These are phyloP conservation scores for Pteronura brasiliensis DNA, from an alignment of 2,113 vertebrate species.

Conservation along the genomic window DNA sequence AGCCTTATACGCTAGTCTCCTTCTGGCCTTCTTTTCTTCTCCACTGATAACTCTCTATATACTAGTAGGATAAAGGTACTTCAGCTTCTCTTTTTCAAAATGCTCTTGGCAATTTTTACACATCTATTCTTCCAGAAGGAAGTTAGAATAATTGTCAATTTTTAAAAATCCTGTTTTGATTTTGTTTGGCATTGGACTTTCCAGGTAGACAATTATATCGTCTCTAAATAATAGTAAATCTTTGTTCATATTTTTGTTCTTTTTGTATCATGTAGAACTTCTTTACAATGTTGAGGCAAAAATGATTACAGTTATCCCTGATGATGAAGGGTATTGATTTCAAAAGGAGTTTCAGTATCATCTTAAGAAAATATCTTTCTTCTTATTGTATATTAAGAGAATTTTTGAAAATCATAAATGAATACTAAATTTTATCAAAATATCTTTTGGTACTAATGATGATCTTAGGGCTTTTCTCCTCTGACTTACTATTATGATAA, in stretches of 20 bases:
- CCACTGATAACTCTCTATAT: background rate
- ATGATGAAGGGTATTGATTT: background rate
- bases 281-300: background rate
- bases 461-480: background rate
- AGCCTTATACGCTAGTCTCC: background rate
- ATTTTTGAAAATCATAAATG: background rate
- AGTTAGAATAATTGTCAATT: background rate
- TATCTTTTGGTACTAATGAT: background rate
- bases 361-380: background rate
- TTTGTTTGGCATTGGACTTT: background rate
- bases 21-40: background rate
- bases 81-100: background rate
- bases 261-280: background rate
- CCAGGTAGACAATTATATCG: background rate
- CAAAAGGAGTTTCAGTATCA: background rate
- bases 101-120: background rate
- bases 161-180: background rate
- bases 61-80: too few species aligned
- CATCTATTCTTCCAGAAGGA: background rate
- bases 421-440: constrained; percentile 4
- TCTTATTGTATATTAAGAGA: background rate
- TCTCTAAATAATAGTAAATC: background rate
- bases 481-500: background rate
- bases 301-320: background rate
- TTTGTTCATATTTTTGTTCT: background rate